Evolutionary conservation across 2,888 invertebrate species (phyloP), one percentile per base, ranked within the genome.

Genomic region (Pelosia muscerda): DNA sequence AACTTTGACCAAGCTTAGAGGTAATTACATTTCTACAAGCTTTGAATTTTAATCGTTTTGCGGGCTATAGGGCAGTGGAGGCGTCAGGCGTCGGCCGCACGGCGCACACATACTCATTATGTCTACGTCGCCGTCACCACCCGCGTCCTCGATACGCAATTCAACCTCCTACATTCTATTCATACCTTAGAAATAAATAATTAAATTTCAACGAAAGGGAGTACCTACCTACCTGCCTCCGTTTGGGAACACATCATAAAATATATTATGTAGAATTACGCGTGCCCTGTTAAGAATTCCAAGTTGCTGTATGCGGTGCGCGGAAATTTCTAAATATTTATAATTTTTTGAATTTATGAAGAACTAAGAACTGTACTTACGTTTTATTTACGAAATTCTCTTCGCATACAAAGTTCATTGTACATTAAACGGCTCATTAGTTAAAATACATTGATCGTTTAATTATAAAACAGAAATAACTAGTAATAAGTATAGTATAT

Each of bases 1-100:
- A 90, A 92, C 90, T 91, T 86, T 90, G 90, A 88, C 92, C 91
- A 89, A 88, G 89, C 88, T 86, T 85, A 84, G 87, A 88, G 90
- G 92, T 92, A 93, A 93, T 94, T 93, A 92, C 90, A 90, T 92
- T 92, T 92, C 90, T 93, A 92, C 93, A 85, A 85, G 88, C 89
- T 93, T 91, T 93, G 94, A 93, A 93, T 94, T 93, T 92, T 90
- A 94, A 94, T 92, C 88, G 90, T 87, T 57, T 86, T 84, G 83
- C 77, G 75, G 81, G 79, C 71, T 67, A 61, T 75, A 78, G 73
- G 74, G 74, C 74, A 80, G 78, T 66, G 74, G 69, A 66, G 66
- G 76, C 71, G 76, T 78, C 78, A 84, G 78, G 82, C 79, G 79
- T 74, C 75, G 28, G 25, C 22, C 63, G 55, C 63, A 53, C n/a